Percentiles rank a stretch among this genome's conserved stretches.
These are phyloP conservation scores for Lycocerus yunnanus DNA, from an alignment of 2,888 invertebrate species.

Conservation along the genomic window DNA sequence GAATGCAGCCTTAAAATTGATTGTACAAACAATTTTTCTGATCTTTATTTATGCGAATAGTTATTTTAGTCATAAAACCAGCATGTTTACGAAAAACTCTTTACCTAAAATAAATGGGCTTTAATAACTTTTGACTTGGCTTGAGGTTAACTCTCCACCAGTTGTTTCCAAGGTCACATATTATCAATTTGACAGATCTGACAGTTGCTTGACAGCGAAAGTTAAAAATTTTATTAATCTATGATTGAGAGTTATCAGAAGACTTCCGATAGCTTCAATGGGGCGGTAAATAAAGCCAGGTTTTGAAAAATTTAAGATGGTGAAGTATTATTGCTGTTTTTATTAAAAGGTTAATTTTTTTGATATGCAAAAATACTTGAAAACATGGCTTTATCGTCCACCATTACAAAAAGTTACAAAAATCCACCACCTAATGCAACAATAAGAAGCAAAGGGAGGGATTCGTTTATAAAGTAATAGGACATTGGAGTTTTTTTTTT, in stretches of 20 bases:
- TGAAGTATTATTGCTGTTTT: background rate
- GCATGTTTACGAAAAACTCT: background rate
- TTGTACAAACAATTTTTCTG: too few species aligned
- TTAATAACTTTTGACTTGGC: background rate
- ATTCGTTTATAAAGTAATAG: background rate
- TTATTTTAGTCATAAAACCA: background rate
- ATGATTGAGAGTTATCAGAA: background rate
- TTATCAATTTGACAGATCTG: background rate
- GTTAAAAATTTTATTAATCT: background rate
- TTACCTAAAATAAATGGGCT: background rate
- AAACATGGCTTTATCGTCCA: background rate
- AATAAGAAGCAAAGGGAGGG: background rate
- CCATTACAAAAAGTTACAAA: background rate
- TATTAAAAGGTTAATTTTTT: background rate
- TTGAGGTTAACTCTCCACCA: background rate
- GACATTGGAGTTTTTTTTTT: constrained; percentile 13
- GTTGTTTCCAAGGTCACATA: background rate
- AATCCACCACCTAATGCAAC: background rate
- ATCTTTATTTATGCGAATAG: too few species aligned
- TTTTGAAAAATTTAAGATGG: background rate
- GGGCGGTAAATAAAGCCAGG: background rate
- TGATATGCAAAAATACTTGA: constrained; percentile 1
- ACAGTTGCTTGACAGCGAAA: background rate
- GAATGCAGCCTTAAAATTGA: too few species aligned
- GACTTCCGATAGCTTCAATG: background rate